Percentiles rank a stretch among this genome's conserved stretches.
Conservation (phyloP, 2,113 vertebrate genomes). For the Lutjanus erythropterus region DNA sequence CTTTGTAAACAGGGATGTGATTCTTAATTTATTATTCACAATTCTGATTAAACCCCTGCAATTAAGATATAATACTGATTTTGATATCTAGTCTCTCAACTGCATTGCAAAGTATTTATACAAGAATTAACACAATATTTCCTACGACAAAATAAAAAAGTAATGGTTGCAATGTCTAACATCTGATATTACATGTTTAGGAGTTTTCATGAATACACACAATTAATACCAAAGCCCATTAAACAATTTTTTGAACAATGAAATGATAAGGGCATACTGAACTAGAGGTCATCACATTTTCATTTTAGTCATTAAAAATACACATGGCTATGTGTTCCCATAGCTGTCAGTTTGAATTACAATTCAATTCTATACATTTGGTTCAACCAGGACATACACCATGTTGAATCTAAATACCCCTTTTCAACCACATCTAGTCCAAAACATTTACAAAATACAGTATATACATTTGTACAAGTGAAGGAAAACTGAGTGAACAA, state of each 20-base stretch:
- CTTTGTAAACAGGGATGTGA: constrained; percentile 32
- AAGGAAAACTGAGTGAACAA: constrained; percentile 53
- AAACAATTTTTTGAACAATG: constrained; percentile 19
- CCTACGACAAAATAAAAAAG: constrained; percentile 23
- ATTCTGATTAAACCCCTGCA: constrained; percentile 49
- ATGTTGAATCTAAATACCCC: constrained; percentile 50
- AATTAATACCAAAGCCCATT: constrained; percentile 47
- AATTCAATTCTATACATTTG: constrained; percentile 50
- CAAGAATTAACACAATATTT: constrained; percentile 43
- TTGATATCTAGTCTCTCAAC: constrained; percentile 32
- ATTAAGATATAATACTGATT: constrained; percentile 75
- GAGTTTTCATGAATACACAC: constrained; percentile 32
- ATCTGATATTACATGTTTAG: constrained; percentile 5
- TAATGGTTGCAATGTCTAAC: constrained; percentile 25
- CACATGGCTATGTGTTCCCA: constrained; percentile 24
- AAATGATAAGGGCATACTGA: constrained; percentile 37
- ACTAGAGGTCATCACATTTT: constrained; percentile 44
- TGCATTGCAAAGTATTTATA: constrained; percentile 38
- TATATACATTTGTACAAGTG: constrained; percentile 76
- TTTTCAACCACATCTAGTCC: constrained; percentile 62
- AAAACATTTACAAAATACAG: constrained; percentile 73
- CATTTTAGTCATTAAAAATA: constrained; percentile 42
- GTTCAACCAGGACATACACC: constrained; percentile 43
- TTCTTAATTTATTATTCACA: constrained; percentile 34
- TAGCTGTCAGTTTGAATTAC: constrained; percentile 24